Percentiles rank a stretch among this genome's conserved stretches.
Conservation (phyloP, 2,888 invertebrate genomes). For the Mesorhabditis spiculigera region DNA sequence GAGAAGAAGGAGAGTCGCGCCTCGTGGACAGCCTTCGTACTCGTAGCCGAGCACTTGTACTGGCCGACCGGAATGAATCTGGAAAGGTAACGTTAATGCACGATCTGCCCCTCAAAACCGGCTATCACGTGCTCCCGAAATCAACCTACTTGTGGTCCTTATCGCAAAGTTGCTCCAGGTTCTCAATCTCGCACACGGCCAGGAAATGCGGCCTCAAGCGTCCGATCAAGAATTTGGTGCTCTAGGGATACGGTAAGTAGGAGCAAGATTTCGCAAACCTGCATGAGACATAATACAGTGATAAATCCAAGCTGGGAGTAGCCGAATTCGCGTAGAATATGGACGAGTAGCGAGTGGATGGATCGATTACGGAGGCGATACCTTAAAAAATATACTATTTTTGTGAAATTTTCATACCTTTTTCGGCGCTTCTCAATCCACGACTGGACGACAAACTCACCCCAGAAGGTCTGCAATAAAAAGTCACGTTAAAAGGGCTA, state of each 20-base stretch:
- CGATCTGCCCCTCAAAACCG: no score
- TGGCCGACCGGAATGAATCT: background rate
- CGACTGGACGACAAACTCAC: background rate
- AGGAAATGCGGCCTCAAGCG: conserved; percentile 89
- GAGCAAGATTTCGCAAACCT: background rate
- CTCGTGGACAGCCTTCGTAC: conserved; percentile 20
- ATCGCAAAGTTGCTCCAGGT: background rate
- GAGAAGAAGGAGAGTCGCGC: conserved; percentile 43
- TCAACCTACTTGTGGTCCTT: background rate
- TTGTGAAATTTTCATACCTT: background rate
- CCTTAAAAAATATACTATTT: no score
- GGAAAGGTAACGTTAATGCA: no score
- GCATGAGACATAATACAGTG: conserved; percentile 24
- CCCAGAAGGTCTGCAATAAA: no score
- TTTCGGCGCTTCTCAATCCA: background rate
- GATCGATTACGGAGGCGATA: conserved; percentile 21
- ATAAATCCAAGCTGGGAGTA: conserved; percentile 43
- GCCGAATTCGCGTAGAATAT: conserved; percentile 22
- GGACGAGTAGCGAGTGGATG: conserved; percentile 32
- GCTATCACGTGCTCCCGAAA: no score
- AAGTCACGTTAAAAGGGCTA: no score
- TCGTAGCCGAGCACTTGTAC: conserved; percentile 33
- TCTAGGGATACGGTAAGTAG: conserved; percentile 62
- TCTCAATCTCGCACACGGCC: conserved; percentile 74
- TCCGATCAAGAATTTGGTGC: conserved; percentile 86